Percentiles rank a stretch among this genome's conserved stretches.
Conservation (phyloP, 2,888 invertebrate genomes). For the Agriotes lineatus region DNA sequence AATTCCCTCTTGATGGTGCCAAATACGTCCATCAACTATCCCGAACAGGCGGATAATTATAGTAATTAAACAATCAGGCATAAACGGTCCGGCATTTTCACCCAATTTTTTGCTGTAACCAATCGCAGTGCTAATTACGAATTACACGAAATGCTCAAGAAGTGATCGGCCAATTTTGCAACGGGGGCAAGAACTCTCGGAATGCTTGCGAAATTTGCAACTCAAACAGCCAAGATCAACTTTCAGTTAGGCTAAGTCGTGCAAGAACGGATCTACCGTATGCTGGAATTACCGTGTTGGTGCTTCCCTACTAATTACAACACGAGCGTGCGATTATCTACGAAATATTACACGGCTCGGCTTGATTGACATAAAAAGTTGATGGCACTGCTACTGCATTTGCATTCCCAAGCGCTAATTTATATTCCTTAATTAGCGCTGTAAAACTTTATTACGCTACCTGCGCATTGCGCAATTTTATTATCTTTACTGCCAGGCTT, state of each 20-base stretch:
- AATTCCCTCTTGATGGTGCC: too few relatives aligned
- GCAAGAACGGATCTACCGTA: slow-evolving; percentile 11
- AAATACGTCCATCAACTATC: too few relatives aligned
- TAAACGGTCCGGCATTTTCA: too few relatives aligned
- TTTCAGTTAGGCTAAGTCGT: background rate
- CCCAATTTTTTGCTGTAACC: too few relatives aligned
- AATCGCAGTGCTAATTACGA: too few relatives aligned
- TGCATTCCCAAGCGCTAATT: background rate
- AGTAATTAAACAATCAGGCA: too few relatives aligned
- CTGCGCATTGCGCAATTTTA: background rate
- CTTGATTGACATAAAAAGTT: slow-evolving; percentile 10
- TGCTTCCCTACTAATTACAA: slow-evolving; percentile 20
- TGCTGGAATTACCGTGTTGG: slow-evolving; percentile 17
- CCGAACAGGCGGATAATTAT: too few relatives aligned
- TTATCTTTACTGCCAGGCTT: background rate
- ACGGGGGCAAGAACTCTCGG: slow-evolving; percentile 1
- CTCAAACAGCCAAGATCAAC: slow-evolving; percentile 6
- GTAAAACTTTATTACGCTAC: background rate
- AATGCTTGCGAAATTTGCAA: background rate
- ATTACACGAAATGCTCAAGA: background rate
- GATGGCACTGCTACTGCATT: slow-evolving; percentile 3
- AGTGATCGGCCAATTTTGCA: background rate
- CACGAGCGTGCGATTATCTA: slow-evolving; percentile 20
- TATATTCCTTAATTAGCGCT: background rate
- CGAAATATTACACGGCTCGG: slow-evolving; percentile 8